phyloP scores from a whole-genome alignment of 1,140 invertebrate species.

The Cotesia typhae region DNA sequence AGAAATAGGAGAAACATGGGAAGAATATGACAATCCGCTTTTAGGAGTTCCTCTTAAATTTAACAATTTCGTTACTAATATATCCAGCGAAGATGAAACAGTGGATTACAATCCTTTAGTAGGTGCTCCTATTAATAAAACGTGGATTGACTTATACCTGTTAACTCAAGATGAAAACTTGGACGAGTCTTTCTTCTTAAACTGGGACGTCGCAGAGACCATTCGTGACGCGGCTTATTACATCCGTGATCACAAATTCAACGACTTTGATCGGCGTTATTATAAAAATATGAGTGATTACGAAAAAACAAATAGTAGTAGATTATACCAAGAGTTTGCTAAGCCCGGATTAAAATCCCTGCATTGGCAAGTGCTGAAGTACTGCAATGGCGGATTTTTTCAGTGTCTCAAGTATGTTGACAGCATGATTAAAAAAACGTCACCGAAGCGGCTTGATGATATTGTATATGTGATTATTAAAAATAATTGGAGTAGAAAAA shows the following conservation, averaged over 20 bases:
- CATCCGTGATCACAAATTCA: conserved; percentile 71
- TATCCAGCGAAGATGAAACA: no score
- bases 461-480: conserved; percentile 62
- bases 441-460: conserved; percentile 64
- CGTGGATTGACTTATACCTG: no score
- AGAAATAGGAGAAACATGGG: no score
- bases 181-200: background rate
- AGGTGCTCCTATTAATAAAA: no score
- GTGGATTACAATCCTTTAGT: no score
- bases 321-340: conserved; percentile 66
- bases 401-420: conserved; percentile 69
- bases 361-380: conserved; percentile 71
- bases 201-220: conserved; percentile 50
- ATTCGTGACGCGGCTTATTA: conserved; percentile 70
- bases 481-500: conserved; percentile 58
- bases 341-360: conserved; percentile 65
- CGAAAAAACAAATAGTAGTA: conserved; percentile 31
- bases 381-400: conserved; percentile 66
- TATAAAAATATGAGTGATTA: conserved; percentile 45
- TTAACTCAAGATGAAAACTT: no score
- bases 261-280: conserved; percentile 70
- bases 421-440: conserved; percentile 51
- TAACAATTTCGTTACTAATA: no score
- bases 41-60: no score
- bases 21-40: no score